Base-by-base conservation (phyloP, 1,140 invertebrate species). In the Nautilus pompilius region DNA sequence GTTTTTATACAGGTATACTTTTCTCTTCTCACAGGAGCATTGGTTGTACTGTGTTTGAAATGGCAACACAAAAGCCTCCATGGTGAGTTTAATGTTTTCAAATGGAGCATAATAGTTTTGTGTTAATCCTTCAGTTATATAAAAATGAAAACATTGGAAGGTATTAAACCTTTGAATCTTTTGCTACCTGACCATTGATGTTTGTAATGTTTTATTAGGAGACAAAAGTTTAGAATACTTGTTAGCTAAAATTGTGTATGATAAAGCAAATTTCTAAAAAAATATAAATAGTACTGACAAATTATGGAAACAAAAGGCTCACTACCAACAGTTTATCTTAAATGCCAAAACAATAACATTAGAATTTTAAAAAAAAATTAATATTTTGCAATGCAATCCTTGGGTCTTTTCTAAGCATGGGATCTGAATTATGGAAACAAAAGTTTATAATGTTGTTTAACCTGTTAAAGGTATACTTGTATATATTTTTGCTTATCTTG, bases 21-120 rank as follows among this genome's bases (percentile, higher is more conserved):
- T 68, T 63, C 60, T 62, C 26, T 41, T 58, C 34, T 63, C 54
- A 28, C 66, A 78, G 76, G 77, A 81, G 79, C 70, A 72, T 82
- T 59, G 80, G 80, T 2, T 82, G 80, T 63, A 81, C 80, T 33
- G 77, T 82, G 34, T 82, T 81, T 77, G 80, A 82, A 65, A 82
- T 82, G 80, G 80, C 80, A 17, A 82, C 80, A 13, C 74, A 71
- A 30, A 79, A 79, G 67, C 80, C 80, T 53, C 80, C 80, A 58
- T 82, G 80, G 80, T 79, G 59, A 62, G 69, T 66, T 51, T 10
- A 17, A 15, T 32, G 36, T 56, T 32, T 58, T 53, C 56, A 22
- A 41, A 46, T 48, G 22, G 17, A 20, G n/a, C 15, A 2, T 17
- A 65, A 33, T 36, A 36, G 17, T 26, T n/a, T 60, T 41, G 17